phyloP scores from a whole-genome alignment of 30 jellyfish, hydroid and myxozoan species.

The Cassiopea xamachana region DNA sequence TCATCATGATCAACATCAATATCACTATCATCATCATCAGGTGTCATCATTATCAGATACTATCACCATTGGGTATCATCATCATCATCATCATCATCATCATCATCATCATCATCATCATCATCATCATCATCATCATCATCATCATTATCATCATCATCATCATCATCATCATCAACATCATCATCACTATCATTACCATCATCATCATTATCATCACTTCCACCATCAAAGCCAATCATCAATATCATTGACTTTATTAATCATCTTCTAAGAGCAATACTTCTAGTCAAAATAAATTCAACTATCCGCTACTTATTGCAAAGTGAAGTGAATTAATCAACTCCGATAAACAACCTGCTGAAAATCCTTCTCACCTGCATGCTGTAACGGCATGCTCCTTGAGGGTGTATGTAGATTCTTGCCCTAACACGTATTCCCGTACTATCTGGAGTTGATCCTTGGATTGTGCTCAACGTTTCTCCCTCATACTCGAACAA shows the following conservation, averaged over 20 bases:
- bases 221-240: background rate
- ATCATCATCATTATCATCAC: background rate
- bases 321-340: background rate
- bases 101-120: slow-evolving; percentile 12
- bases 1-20: slow-evolving; percentile 25
- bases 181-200: slow-evolving; percentile 5
- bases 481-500: slow-evolving; percentile 94
- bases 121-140: slow-evolving; percentile 18
- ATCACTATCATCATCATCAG: slow-evolving; percentile 23
- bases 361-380: slow-evolving; percentile 81
- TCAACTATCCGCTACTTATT: no score
- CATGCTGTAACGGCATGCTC: slow-evolving; percentile 92
- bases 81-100: slow-evolving; percentile 42
- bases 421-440: slow-evolving; percentile 93
- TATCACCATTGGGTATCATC: no score
- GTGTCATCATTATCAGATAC: slow-evolving; percentile 35
- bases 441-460: slow-evolving; percentile 93
- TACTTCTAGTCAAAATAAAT: no score
- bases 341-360: no score
- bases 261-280: background rate
- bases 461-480: slow-evolving; percentile 88
- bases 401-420: slow-evolving; percentile 81
- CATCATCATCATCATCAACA: slow-evolving; percentile 6
- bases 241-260: background rate
- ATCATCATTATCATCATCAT: background rate